phyloP scores from a whole-genome alignment of 2,113 vertebrate genomes.

The Prunella fulvescens region DNA sequence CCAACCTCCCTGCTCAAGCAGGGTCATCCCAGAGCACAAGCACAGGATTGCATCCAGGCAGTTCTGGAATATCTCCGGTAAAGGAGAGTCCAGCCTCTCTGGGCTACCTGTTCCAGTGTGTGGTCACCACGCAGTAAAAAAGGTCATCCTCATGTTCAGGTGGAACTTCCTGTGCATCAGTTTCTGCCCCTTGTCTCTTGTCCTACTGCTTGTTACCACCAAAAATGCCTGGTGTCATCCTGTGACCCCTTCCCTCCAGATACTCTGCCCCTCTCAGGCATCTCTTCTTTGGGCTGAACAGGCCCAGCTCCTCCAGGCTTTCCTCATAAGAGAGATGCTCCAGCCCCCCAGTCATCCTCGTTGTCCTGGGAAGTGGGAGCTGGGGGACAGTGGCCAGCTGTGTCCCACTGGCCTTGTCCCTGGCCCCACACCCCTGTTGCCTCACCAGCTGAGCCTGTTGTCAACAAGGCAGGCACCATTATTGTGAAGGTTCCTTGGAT shows the following conservation, averaged over 20 bases:
- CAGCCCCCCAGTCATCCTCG: rapidly evolving
- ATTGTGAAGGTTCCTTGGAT: background rate
- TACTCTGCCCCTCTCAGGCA: background rate
- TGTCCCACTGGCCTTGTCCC: background rate
- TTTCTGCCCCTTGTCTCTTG: background rate
- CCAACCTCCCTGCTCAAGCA: no score
- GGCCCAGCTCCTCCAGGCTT: background rate
- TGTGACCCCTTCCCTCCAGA: background rate
- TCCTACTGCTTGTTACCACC: background rate
- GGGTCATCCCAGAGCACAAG: background rate
- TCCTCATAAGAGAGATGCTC: background rate
- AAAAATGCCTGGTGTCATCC: background rate
- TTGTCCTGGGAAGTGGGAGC: background rate
- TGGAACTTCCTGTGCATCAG: background rate
- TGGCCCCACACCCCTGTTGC: rapidly evolving
- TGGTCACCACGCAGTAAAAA: background rate
- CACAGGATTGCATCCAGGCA: background rate
- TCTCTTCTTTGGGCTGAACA: background rate
- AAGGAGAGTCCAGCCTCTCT: background rate
- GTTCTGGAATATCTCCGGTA: background rate
- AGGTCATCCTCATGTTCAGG: background rate
- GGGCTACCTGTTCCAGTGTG: background rate
- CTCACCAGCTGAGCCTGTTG: no score
- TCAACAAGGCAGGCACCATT: background rate
- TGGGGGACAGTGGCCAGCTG: background rate